Base-by-base conservation (phyloP, 2,797 vertebrate species). In the Hydrophis major region DNA sequence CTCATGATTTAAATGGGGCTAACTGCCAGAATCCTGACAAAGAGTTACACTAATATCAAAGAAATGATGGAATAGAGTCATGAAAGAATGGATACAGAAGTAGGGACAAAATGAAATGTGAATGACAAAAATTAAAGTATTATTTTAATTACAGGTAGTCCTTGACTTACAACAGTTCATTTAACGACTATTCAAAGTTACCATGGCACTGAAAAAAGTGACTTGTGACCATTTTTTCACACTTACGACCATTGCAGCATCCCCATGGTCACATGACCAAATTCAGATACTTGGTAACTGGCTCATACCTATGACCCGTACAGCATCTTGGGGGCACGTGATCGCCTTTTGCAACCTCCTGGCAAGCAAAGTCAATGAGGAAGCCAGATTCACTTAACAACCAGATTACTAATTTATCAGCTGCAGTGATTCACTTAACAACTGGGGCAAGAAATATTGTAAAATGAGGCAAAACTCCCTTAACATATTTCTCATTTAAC, bases 241-340 rank as follows among this genome's bases (percentile, higher is more conserved):
- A n/a, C 10, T 28, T 63, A 13, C 12, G 0, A 66, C 63, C 28
- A 5, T n/a, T n/a, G 63, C 28, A n/a, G 12, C 28, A 66, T n/a
- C 28, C 12, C 63, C 12, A n/a, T n/a, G 0, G 1, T 66, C 12
- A n/a, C 0, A 1, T 14, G 12, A n/a, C 14, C 12, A 2, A 66
- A n/a, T 5, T 66, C 63, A 66, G 12, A 66, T 13, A 12, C 28
- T 27, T 28, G 10, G 10, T 10, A 3, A 63, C 25, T 63, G 61
- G 27, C 27, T 63, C 61, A n/a, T 66, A 6, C 13, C 12, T 66
- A 66, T 14, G 28, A n/a, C 12, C 1, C 1, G n/a, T 66, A 13
- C 12, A n/a, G 63, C 28, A 3, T 66, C 20, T 20, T 6, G 22
- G 59, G 59, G 7, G 25, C 59, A 60, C 7, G 12, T 66, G 63